Evolutionary conservation across 1,140 invertebrate genomes (phyloP).

Genomic region (Drosophila truncata): DNA sequence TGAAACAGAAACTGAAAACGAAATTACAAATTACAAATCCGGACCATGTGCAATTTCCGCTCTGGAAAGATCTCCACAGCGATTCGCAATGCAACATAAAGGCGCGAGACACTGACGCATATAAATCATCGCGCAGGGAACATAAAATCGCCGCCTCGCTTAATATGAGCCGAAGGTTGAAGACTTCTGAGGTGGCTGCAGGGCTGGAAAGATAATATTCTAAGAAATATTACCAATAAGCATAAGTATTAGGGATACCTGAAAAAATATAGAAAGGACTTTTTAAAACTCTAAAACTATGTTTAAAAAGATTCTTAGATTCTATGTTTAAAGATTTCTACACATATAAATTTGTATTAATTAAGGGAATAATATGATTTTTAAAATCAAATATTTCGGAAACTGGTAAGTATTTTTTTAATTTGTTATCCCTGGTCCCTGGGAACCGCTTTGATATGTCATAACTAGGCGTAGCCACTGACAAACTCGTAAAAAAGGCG

Average conservation of each 20-base stretch:
- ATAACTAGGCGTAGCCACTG: constrained; percentile 76
- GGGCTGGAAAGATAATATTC: constrained; percentile 4
- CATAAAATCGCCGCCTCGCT: constrained; percentile 34
- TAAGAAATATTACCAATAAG: neutral
- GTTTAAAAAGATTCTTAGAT: too few relatives aligned
- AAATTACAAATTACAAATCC: constrained; percentile 48
- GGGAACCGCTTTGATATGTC: constrained; percentile 68
- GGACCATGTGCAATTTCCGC: constrained; percentile 65
- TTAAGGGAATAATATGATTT: neutral
- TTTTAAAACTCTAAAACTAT: too few relatives aligned
- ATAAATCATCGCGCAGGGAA: constrained; percentile 50
- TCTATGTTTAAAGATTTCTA: too few relatives aligned
- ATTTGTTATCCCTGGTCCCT: constrained; percentile 25
- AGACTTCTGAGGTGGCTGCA: constrained; percentile 46
- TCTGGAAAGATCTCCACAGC: constrained; percentile 33
- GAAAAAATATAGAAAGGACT: neutral
- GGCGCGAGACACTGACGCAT: constrained; percentile 23
- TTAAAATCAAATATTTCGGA: neutral
- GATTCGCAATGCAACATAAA: constrained; percentile 70
- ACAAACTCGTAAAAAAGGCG: constrained; percentile 63
- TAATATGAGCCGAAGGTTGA: constrained; percentile 23
- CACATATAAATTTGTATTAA: too few relatives aligned
- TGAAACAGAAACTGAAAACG: constrained; percentile 58
- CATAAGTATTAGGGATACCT: neutral
- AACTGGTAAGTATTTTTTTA: neutral